Percentiles rank a stretch among this genome's conserved stretches.
phyloP scores from a whole-genome alignment of 2,797 vertebrate species.

The Spinus olivaceus region DNA sequence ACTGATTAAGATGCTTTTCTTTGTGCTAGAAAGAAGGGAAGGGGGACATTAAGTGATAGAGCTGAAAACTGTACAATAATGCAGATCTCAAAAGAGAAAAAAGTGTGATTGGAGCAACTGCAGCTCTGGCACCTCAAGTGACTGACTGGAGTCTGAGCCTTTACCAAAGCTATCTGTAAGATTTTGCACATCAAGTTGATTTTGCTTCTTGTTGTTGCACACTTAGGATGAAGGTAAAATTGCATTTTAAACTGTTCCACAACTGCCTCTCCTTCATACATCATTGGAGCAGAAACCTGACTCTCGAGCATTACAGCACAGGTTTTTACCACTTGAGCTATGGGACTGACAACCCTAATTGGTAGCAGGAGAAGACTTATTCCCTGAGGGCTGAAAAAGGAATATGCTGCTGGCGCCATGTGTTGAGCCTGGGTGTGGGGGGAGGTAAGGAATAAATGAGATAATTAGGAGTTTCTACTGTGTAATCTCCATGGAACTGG shows the following conservation, averaged over 20 bases:
- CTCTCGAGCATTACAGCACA: conserved; percentile 51
- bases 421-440: conserved; percentile 53
- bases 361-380: conserved; percentile 63
- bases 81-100: not conserved
- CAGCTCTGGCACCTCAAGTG: not conserved
- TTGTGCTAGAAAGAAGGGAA: not conserved
- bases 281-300: conserved; percentile 59
- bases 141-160: not conserved
- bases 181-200: conserved; percentile 22
- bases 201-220: conserved; percentile 24
- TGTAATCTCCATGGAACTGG: conserved; percentile 2
- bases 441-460: conserved; percentile 52
- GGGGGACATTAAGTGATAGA: not conserved
- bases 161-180: not conserved
- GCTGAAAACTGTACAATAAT: not conserved
- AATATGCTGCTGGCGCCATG: conserved; percentile 62
- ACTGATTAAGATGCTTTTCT: conserved; percentile 1
- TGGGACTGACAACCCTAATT: conserved; percentile 62
- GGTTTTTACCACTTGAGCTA: conserved; percentile 58
- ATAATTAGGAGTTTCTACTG: conserved; percentile 51
- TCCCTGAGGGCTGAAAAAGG: conserved; percentile 45
- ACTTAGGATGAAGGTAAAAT: conserved; percentile 40
- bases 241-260: conserved; percentile 58
- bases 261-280: conserved; percentile 57
- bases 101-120: not conserved